Evolutionary conservation across 2,797 vertebrate species (phyloP), one percentile per base, ranked within the genome.

Genomic region (Myripristis jacobus): DNA sequence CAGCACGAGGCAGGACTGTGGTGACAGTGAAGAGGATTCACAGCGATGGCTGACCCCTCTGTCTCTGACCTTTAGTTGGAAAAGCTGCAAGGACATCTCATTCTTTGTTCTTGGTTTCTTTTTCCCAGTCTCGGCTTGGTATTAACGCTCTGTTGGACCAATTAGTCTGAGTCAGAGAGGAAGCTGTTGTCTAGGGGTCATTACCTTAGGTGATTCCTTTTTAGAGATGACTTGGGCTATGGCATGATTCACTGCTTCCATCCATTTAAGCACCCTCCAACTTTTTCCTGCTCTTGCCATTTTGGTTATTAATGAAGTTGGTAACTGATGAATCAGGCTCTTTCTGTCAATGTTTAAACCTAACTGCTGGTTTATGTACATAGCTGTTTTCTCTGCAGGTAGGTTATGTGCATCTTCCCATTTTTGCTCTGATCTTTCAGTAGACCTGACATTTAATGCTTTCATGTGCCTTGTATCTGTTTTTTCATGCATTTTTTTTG

Each of bases 231-330:
- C 89, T 91, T 88, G 87, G 77, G 67, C 75, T 83, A 69, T 63
- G 64, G 80, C 64, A 73, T 89, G 86, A 93, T 90, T 94, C 89
- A 92, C 80, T 82, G 75, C 87, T 89, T 93, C 88, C 82, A 83
- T 91, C 90, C 77, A 84, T 92, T 91, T 83, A 58, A 77, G n/a
- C 78, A 24, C 61, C 66, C 51, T 36, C 48, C 22, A 70, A 21
- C 51, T 72, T 73, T 77, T 69, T 66, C 63, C 74, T 75, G 66
- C 65, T 71, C 66, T 79, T 77, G 57, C 63, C 19, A 56, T 2
- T 84, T 88, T 70, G 25, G 61, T 83, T 84, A 74, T 67, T 54
- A 71, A 75, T 80, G 80, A 76, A 87, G 83, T 84, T 79, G 80
- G 81, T 84, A 80, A 81, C 71, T 46, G 84, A 91, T 91, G 87